Conservation (phyloP, 2,888 invertebrate species). For the Linyphia triangularis region DNA sequence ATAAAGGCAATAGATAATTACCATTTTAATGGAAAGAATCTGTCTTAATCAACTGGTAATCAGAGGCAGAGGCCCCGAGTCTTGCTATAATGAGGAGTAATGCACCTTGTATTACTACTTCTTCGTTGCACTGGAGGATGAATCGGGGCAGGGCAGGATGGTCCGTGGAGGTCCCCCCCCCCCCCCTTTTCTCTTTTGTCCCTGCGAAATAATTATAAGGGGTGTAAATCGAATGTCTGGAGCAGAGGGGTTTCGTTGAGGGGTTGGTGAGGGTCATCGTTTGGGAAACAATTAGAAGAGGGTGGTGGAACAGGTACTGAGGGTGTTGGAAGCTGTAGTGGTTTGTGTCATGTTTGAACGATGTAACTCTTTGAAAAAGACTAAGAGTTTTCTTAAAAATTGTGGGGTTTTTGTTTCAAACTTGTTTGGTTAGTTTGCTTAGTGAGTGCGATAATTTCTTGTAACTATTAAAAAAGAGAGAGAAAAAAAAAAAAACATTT, state of each 20-base stretch:
- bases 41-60: constrained; percentile 68
- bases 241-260: constrained; percentile 41
- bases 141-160: not conserved
- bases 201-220: constrained; percentile 52
- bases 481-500: too few species aligned
- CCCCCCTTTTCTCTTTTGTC: too few species aligned
- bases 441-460: too few species aligned
- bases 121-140: not conserved
- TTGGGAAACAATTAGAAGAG: constrained; percentile 63
- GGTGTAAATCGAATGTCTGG: constrained; percentile 61
- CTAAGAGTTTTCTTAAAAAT: too few species aligned
- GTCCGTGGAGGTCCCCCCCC: too few species aligned
- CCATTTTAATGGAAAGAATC: constrained; percentile 73
- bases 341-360: not conserved
- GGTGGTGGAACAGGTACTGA: constrained; percentile 22
- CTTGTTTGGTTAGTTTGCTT: too few species aligned
- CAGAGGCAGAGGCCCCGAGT: constrained; percentile 26
- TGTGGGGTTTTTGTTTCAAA: too few species aligned
- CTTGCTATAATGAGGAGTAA: constrained; percentile 59
- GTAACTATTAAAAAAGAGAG: too few species aligned
- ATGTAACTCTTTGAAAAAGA: too few species aligned
- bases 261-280: constrained; percentile 42
- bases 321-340: too few species aligned
- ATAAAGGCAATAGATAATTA: constrained; percentile 68
- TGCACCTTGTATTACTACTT: constrained; percentile 51